Evolutionary conservation across 2,113 vertebrate species (phyloP).

Genomic region (Bambusicola thoracicus): DNA sequence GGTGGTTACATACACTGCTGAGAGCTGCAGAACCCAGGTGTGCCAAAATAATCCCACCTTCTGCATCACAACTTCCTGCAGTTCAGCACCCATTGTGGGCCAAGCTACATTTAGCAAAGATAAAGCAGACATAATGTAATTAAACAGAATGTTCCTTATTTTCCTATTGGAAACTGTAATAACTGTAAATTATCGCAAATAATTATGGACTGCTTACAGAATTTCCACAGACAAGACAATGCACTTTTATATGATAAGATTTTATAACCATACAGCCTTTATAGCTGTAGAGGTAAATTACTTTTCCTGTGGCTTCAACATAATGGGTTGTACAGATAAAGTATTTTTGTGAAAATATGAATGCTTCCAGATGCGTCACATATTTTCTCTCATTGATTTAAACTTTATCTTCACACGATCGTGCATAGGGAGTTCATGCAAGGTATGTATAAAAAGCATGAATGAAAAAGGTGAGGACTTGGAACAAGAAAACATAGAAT

Average conservation of each 20-base stretch:
- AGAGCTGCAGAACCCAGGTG: not conserved
- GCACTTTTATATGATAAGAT: conserved; percentile 15
- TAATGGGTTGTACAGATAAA: conserved; percentile 19
- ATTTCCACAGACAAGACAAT: conserved; percentile 50
- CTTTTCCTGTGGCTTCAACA: not conserved
- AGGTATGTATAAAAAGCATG: not conserved
- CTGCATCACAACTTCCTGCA: not conserved
- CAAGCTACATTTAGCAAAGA: conserved; percentile 13
- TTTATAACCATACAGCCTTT: not conserved
- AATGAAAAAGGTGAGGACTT: not conserved
- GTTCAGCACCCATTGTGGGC: not conserved
- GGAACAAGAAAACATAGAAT: not conserved
- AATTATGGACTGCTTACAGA: conserved; percentile 52
- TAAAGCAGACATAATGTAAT: conserved; percentile 8
- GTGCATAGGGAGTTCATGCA: not conserved
- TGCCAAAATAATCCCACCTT: not conserved
- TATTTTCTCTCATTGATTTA: conserved; percentile 22
- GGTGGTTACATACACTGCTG: not conserved
- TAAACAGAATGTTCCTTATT: conserved; percentile 41
- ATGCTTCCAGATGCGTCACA: conserved; percentile 6
- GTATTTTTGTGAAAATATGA: not conserved
- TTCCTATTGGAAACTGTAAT: conserved; percentile 22
- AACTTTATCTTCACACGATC: not conserved
- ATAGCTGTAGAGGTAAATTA: conserved; percentile 36
- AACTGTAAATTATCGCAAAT: conserved; percentile 44